Conservation (phyloP, 2,797 vertebrate genomes). For the Lacerta agilis region DNA sequence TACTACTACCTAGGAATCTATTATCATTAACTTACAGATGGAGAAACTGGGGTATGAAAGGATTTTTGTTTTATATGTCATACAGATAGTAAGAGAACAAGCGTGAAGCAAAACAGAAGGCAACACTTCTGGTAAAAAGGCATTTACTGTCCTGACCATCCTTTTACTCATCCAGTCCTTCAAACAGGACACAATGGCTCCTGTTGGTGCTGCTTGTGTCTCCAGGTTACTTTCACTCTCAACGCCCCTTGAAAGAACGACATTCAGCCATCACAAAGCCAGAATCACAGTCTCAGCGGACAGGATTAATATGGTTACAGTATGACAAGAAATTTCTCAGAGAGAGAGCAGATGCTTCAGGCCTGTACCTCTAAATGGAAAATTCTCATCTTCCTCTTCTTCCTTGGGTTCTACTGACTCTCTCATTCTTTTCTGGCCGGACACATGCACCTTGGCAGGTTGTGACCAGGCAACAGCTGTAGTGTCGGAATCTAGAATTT, state of each 20-base stretch:
- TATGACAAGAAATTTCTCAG: background rate
- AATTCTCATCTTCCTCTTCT: background rate
- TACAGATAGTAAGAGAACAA: background rate
- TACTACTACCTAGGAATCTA: background rate
- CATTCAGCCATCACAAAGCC: background rate
- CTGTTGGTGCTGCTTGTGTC: background rate
- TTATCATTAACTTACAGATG: background rate
- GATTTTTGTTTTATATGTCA: background rate
- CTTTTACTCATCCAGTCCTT: background rate
- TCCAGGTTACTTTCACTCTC: background rate
- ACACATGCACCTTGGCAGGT: slow-evolving; percentile 67
- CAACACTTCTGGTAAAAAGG: background rate
- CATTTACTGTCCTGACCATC: background rate
- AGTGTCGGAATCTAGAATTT: slow-evolving; percentile 84
- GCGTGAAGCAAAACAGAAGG: background rate
- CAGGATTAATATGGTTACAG: background rate
- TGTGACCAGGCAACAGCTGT: slow-evolving; percentile 89
- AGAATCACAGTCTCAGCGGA: background rate
- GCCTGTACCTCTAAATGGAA: slow-evolving; percentile 63
- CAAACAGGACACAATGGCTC: background rate
- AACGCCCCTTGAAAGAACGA: too few species aligned
- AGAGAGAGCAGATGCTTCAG: background rate
- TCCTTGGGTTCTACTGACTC: slow-evolving; percentile 59
- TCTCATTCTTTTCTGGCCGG: slow-evolving; percentile 68
- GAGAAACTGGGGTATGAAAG: background rate